A percentile compares a stretch with the other conserved stretches of the same genome.
These are phyloP conservation scores for Cotesia congregata DNA, from an alignment of 2,888 invertebrate species.

Conservation along the genomic window DNA sequence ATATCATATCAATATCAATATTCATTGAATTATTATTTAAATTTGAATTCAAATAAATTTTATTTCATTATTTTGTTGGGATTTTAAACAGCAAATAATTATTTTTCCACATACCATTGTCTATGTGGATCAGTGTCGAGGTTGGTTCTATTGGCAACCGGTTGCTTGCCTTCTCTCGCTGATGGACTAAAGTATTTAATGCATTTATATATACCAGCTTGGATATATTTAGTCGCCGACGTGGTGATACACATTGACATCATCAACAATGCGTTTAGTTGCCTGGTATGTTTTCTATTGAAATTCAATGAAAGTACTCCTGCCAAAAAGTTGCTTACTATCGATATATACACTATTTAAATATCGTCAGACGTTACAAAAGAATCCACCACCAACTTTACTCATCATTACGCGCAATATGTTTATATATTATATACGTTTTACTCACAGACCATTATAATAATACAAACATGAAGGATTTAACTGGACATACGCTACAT, in stretches of 20 bases:
- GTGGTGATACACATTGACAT: conserved; percentile 19
- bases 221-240: neutral
- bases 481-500: conserved; percentile 24
- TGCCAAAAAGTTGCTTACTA: conserved; percentile 35
- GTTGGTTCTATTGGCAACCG: conserved; percentile 18
- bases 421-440: neutral
- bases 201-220: neutral
- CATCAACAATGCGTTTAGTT: conserved; percentile 14
- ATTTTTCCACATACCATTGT: neutral
- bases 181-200: conserved; percentile 25
- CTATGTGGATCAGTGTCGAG: conserved; percentile 37
- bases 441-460: conserved; percentile 10
- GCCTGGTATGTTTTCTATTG: conserved; percentile 12
- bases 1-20: neutral
- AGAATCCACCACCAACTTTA: neutral
- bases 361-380: neutral
- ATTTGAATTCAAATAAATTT: neutral
- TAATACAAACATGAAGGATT: conserved; percentile 3
- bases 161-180: conserved; percentile 18
- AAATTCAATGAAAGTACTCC: conserved; percentile 16
- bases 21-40: conserved; percentile 9
- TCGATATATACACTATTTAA: conserved; percentile 17
- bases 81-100: neutral
- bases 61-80: neutral
- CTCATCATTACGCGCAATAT: neutral